Percentiles rank a stretch among this genome's conserved stretches.
Evolutionary conservation across 2,888 invertebrate genomes (phyloP).

Genomic region (Dynastes hyllus): DNA sequence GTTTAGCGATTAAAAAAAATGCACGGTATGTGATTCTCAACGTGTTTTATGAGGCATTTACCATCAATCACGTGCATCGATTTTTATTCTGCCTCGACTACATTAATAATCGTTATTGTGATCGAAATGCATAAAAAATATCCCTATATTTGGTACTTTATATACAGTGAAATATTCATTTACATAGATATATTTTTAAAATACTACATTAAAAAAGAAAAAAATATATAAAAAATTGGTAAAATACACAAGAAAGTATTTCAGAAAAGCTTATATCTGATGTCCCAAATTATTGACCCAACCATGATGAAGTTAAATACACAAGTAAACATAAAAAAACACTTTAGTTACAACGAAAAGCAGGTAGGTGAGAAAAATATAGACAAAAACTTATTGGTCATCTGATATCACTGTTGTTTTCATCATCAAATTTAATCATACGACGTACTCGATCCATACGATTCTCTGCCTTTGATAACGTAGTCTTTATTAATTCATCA

Average conservation of each 20-base stretch:
- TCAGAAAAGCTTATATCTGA: constrained; percentile 2
- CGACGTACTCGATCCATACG: constrained; percentile 64
- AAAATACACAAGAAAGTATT: background rate
- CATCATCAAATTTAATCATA: constrained; percentile 67
- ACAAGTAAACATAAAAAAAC: background rate
- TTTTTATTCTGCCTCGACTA: too few relatives aligned
- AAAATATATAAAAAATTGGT: background rate
- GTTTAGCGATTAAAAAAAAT: too few relatives aligned
- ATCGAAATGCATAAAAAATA: too few relatives aligned
- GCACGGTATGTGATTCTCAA: too few relatives aligned
- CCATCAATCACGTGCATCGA: too few relatives aligned
- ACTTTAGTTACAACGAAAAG: background rate
- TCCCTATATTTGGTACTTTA: too few relatives aligned
- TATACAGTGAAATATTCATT: too few relatives aligned
- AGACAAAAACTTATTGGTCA: constrained; percentile 50
- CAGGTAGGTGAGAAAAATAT: background rate
- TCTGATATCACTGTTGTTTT: constrained; percentile 57
- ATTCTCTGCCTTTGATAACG: constrained; percentile 53
- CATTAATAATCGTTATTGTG: too few relatives aligned
- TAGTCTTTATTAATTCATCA: constrained; percentile 40
- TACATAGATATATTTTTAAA: too few relatives aligned
- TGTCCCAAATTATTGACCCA: background rate
- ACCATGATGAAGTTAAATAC: background rate
- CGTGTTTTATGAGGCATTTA: too few relatives aligned
- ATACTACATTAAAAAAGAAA: too few relatives aligned